Base-by-base conservation (phyloP, 2,888 invertebrate species). In the Danaus chrysippus region DNA sequence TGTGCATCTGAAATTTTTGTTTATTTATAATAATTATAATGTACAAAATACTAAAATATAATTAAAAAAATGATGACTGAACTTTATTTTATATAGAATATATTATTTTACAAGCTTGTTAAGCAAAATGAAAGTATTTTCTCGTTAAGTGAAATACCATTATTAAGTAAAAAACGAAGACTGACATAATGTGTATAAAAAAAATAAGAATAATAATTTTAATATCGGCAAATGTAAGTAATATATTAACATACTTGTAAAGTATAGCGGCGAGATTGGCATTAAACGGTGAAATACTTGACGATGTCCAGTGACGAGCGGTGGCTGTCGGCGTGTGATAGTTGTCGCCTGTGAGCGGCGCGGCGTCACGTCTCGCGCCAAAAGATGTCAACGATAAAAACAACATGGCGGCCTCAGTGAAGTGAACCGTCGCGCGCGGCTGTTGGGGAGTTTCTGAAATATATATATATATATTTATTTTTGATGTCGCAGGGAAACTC, bases 191-290 rank as follows among this genome's bases (percentile, higher is more conserved):
- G 1, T 23, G n/a, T n/a, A n/a, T n/a, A n/a, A n/a, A n/a, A n/a
- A n/a, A 1, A 23, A 23, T 23, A 34, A 34, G 23, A 5, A 34
- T 3, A 34, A 34, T 6, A 34, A 34, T 34, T 34, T 0, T 34
- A 34, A 23, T 34, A 34, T 34, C 6, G 23, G 23, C 8, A 34
- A 34, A 10, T 43, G 43, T 5, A 43, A 3, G 42, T n/a, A n/a
- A n/a, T n/a, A 5, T 19, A 44, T 3, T 43, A 56, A 65, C 91
- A 90, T 78, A 95, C 93, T 93, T 93, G 83, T 95, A 96, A 65
- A 96, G 92, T 0, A 95, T 93, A 42, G 95, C 95, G 19, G 93
- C 94, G 10, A 97, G 77, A 82, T 96, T 96, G 1, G 93, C 92
- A 10, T 94, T 94, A 75, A 95, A 96, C 0, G 96, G 94, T 62